phyloP scores from a whole-genome alignment of 2,888 invertebrate genomes.

The Callosobruchus maculatus region DNA sequence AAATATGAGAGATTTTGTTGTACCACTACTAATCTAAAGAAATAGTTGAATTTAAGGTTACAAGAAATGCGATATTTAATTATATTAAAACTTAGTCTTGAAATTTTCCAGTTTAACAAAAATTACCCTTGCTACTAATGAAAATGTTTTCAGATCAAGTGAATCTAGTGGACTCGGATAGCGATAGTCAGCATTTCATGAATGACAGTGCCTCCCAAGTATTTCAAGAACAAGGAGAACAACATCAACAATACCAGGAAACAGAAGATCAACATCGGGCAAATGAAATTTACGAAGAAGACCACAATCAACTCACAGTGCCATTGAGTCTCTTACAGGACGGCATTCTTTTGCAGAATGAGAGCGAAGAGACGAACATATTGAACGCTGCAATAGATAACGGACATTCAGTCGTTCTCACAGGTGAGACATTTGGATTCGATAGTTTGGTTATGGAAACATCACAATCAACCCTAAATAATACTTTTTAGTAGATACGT shows the following conservation, averaged over 20 bases:
- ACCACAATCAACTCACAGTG: background rate
- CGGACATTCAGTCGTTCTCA: conserved; percentile 81
- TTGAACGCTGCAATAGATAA: conserved; percentile 79
- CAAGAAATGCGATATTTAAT: too few species aligned
- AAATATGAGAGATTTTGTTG: too few species aligned
- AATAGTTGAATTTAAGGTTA: too few species aligned
- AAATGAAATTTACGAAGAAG: conserved; percentile 4
- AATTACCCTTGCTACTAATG: background rate
- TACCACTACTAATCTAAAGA: too few species aligned
- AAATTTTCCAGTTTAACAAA: too few species aligned
- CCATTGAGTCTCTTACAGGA: conserved; percentile 49
- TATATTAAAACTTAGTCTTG: too few species aligned
- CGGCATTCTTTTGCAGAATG: conserved; percentile 76
- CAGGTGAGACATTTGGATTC: conserved; percentile 54
- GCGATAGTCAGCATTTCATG: background rate
- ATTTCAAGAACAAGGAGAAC: conserved; percentile 4
- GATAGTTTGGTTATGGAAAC: too few species aligned
- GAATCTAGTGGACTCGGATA: background rate
- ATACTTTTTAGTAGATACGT: too few species aligned
- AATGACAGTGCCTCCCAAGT: background rate
- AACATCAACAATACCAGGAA: conserved; percentile 8
- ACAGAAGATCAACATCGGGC: conserved; percentile 15
- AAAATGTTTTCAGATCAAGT: conserved; percentile 1
- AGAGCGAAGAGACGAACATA: conserved; percentile 63
- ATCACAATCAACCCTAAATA: too few species aligned